Conservation (phyloP, 2,797 vertebrate species). For the Xiphophorus birchmanni region DNA sequence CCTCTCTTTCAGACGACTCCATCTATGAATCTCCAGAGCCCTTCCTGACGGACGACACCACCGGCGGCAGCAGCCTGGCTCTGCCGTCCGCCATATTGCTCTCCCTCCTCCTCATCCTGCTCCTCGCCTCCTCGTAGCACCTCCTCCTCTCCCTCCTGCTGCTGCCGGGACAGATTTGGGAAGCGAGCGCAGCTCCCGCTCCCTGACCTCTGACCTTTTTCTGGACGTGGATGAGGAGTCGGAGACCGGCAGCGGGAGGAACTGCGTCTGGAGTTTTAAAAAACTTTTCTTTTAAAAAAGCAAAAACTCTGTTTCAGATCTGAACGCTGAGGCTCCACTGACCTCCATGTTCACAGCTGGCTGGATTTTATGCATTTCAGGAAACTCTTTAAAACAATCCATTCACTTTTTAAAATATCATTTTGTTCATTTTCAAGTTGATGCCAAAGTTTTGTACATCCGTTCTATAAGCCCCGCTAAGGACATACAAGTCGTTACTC, state of each 20-base stretch:
- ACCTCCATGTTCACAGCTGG: slow-evolving; percentile 3
- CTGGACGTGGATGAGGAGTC: slow-evolving; percentile 34
- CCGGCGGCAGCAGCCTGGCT: slow-evolving; percentile 43
- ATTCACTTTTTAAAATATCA: no score
- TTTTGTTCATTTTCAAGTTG: background rate
- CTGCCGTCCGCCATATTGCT: slow-evolving; percentile 52
- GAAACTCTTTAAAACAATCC: background rate
- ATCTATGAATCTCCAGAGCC: slow-evolving; percentile 77
- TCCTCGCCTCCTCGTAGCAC: slow-evolving; percentile 52
- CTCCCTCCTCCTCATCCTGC: slow-evolving; percentile 53
- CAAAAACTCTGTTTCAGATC: background rate
- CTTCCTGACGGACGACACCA: slow-evolving; percentile 71
- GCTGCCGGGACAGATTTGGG: slow-evolving; percentile 11
- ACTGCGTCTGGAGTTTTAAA: slow-evolving; percentile 10
- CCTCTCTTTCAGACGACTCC: slow-evolving; percentile 59
- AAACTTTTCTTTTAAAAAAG: slow-evolving; percentile 5
- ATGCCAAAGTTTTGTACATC: background rate
- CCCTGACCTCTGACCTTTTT: slow-evolving; percentile 27
- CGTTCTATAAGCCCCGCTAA: background rate
- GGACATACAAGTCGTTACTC: background rate
- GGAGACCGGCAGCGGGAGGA: slow-evolving; percentile 13
- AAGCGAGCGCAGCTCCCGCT: slow-evolving; percentile 9
- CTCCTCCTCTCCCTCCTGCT: slow-evolving; percentile 18
- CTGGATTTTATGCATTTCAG: background rate
- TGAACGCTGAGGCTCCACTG: slow-evolving; percentile 5